Conservation (phyloP, 2,113 vertebrate species). For the Mellivora capensis region DNA sequence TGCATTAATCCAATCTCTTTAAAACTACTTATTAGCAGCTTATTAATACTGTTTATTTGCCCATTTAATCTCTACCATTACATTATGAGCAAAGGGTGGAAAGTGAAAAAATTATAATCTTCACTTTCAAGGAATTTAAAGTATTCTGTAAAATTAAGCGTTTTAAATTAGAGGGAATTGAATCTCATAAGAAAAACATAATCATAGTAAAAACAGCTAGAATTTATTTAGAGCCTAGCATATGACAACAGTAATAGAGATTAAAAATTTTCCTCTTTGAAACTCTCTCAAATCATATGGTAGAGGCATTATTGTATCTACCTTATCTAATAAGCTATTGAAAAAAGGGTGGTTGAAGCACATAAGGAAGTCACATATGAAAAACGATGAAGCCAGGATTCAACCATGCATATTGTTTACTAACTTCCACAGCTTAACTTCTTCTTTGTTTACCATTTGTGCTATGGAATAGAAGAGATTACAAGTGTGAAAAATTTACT, state of each 20-base stretch:
- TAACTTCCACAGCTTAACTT: neutral
- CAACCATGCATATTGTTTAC: neutral
- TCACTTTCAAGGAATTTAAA: neutral
- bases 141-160: neutral
- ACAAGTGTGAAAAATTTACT: neutral
- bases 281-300: neutral
- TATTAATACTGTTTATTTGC: neutral
- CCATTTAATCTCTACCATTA: neutral
- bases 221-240: neutral
- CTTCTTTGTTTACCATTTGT: neutral
- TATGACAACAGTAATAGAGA: neutral
- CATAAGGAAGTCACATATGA: neutral
- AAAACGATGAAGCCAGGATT: neutral
- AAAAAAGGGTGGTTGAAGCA: neutral
- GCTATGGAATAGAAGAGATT: neutral
- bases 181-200: neutral
- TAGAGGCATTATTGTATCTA: neutral
- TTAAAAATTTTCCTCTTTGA: neutral
- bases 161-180: neutral
- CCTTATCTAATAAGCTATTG: neutral
- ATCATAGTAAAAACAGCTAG: neutral
- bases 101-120: neutral
- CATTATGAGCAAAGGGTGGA: neutral
- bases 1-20: neutral
- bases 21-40: neutral